Conservation (phyloP, 1,140 invertebrate genomes). For the Anastrepha ludens region DNA sequence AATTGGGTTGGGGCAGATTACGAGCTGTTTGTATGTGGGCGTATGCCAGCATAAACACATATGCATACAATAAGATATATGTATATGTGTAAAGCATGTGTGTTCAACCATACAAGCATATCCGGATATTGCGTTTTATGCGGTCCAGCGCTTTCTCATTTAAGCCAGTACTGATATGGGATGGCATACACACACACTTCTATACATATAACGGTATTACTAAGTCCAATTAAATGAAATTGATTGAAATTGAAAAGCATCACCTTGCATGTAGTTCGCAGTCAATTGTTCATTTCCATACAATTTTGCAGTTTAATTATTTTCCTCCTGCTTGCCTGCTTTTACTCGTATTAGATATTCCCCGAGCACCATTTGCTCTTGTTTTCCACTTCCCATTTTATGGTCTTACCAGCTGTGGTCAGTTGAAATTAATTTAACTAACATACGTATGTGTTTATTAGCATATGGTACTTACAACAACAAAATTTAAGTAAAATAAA, state of each 20-base stretch:
- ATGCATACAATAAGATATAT: no score
- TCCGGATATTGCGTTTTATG: slow-evolving; percentile 20
- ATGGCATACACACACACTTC: neutral
- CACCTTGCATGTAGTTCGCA: neutral
- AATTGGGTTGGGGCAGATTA: slow-evolving; percentile 37
- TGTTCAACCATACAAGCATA: neutral
- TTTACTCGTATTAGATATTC: no score
- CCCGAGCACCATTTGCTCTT: neutral
- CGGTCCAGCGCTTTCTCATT: slow-evolving; percentile 34
- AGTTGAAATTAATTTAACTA: neutral
- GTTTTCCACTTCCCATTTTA: neutral
- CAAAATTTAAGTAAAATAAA: no score
- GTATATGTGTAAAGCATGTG: neutral
- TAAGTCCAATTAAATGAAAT: slow-evolving; percentile 2
- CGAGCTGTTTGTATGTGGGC: neutral
- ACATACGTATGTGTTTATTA: no score
- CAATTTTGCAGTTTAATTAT: slow-evolving; percentile 3
- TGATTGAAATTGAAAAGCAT: slow-evolving; percentile 37
- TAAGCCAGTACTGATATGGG: neutral
- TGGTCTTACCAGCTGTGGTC: neutral
- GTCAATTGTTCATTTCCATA: slow-evolving; percentile 10
- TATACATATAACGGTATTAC: neutral
- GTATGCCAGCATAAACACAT: neutral
- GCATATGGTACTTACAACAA: no score
- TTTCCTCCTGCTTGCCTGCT: neutral